These are phyloP conservation scores for Danionella cerebrum DNA, from an alignment of 2,113 vertebrate species.

Conservation along the genomic window DNA sequence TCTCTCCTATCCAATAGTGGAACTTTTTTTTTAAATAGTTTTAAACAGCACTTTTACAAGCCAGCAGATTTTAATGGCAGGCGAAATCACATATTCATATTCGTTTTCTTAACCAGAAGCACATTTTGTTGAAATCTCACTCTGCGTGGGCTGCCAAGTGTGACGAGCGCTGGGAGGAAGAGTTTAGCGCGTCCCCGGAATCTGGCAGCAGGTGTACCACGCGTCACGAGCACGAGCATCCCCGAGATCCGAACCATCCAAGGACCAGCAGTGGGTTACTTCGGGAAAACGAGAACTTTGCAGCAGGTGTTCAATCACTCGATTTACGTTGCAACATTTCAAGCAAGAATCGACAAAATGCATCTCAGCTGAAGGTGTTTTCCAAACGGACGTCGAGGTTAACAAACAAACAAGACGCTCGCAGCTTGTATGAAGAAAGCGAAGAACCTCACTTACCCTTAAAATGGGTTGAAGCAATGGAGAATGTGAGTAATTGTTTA, in stretches of 20 bases:
- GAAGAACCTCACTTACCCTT: background rate
- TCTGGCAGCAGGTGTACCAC: slow-evolving; percentile 12
- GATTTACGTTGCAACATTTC: background rate
- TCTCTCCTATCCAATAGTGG: no score
- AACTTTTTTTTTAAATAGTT: no score
- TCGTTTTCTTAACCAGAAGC: no score
- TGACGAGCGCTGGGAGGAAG: slow-evolving; percentile 5
- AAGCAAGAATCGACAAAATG: background rate
- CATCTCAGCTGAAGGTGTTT: background rate
- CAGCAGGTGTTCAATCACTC: background rate
- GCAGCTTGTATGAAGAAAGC: background rate
- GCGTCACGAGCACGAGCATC: background rate
- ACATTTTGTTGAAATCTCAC: background rate
- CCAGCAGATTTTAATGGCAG: no score
- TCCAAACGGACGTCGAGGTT: background rate
- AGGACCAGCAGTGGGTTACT: background rate
- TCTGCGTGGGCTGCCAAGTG: slow-evolving; percentile 1
- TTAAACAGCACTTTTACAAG: no score
- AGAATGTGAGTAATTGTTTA: slow-evolving; percentile 9
- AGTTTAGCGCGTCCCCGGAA: background rate
- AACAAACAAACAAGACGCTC: background rate
- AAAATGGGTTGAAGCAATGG: slow-evolving; percentile 33
- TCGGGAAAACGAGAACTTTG: background rate
- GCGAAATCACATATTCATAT: no score
- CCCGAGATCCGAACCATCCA: background rate